Percentiles rank a stretch among this genome's conserved stretches.
These are phyloP conservation scores for Enteromius trimaculatus DNA, from an alignment of 2,797 vertebrate species.

Conservation along the genomic window DNA sequence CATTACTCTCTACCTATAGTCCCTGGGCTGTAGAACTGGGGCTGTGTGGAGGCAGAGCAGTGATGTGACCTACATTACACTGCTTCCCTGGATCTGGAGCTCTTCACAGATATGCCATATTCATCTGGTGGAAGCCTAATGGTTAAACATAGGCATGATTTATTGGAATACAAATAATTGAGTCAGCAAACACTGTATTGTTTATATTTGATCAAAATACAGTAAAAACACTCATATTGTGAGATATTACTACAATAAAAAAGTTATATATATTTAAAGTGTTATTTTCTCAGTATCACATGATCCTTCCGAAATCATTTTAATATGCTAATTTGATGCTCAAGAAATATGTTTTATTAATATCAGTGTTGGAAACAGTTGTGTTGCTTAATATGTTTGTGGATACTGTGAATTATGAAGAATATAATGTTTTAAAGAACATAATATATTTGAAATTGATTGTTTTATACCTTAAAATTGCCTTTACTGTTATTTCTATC, in stretches of 20 bases:
- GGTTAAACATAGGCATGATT: slow-evolving; percentile 5
- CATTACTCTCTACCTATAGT: slow-evolving; percentile 56
- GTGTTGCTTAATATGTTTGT: background rate
- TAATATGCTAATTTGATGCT: background rate
- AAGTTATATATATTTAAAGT: background rate
- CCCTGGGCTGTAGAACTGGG: slow-evolving; percentile 60
- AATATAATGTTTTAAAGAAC: background rate
- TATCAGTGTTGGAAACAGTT: background rate
- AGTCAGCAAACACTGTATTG: too few relatives aligned
- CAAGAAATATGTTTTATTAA: background rate
- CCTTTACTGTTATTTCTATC: background rate
- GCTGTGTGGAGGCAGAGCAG: slow-evolving; percentile 55
- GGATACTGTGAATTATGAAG: background rate
- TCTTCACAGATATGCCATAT: slow-evolving; percentile 39
- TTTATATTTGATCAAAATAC: background rate
- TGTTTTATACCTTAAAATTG: background rate
- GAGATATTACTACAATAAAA: background rate
- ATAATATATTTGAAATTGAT: background rate
- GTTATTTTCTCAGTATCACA: background rate
- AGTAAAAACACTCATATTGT: background rate
- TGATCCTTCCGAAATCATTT: background rate
- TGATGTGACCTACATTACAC: slow-evolving; percentile 62
- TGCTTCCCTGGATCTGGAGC: slow-evolving; percentile 51
- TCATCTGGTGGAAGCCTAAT: background rate
- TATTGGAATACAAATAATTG: background rate